phyloP scores from a whole-genome alignment of 2,113 vertebrate genomes.

The Hippocampus mohnikei region DNA sequence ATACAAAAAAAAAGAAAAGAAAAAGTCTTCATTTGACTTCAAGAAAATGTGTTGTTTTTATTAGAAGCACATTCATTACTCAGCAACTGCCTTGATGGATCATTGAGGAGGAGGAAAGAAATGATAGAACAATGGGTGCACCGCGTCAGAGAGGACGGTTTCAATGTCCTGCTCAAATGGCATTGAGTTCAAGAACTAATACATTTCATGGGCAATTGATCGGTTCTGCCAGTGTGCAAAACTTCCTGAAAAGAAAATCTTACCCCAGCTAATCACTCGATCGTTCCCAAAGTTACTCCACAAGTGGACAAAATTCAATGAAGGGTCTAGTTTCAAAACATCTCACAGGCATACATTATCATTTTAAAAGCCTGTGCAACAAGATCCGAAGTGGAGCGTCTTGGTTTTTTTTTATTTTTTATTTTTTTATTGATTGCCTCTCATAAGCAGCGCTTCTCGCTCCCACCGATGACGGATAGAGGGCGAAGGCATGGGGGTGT shows the following conservation, averaged over 20 bases:
- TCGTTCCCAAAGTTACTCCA: background rate
- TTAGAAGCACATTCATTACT: slow-evolving; percentile 65
- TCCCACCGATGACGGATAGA: slow-evolving; percentile 15
- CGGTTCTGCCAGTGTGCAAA: background rate
- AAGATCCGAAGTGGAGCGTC: slow-evolving; percentile 14
- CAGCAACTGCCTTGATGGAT: slow-evolving; percentile 67
- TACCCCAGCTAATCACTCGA: background rate
- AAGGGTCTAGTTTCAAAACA: background rate
- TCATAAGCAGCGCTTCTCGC: slow-evolving; percentile 50
- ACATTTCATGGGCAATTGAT: slow-evolving; percentile 18
- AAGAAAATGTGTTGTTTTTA: slow-evolving; percentile 26
- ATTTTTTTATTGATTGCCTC: slow-evolving; percentile 49
- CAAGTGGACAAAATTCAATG: background rate
- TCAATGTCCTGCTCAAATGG: slow-evolving; percentile 14
- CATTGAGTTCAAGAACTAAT: slow-evolving; percentile 25
- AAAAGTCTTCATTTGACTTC: slow-evolving; percentile 8
- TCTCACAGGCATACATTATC: background rate
- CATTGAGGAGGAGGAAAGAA: slow-evolving; percentile 37
- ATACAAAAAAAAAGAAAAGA: slow-evolving; percentile 3
- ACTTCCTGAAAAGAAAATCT: background rate
- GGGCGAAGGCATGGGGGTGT: slow-evolving; percentile 4
- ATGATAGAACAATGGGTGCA: slow-evolving; percentile 27
- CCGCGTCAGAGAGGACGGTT: slow-evolving; percentile 38
- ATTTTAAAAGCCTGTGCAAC: background rate
- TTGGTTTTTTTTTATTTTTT: slow-evolving; percentile 19